Conservation (phyloP, 2,888 invertebrate species). For the Sussaba pulchella region DNA sequence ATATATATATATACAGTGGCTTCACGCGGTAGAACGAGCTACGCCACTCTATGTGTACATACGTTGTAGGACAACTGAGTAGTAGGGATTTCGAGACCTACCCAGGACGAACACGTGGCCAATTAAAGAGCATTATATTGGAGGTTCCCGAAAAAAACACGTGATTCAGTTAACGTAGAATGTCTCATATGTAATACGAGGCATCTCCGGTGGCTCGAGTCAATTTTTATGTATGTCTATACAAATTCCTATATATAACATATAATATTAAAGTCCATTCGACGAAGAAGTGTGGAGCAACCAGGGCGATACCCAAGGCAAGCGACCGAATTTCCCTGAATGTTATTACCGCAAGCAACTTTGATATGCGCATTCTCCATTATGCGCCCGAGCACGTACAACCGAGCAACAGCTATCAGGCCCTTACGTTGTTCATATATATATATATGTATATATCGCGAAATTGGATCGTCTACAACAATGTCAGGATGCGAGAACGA, state of each 20-base stretch:
- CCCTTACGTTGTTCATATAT: slow-evolving; percentile 4
- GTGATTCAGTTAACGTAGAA: too few species aligned
- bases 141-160: too few species aligned
- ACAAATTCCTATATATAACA: slow-evolving; percentile 23
- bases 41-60: too few species aligned
- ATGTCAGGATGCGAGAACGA: too few species aligned
- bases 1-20: slow-evolving; percentile 8
- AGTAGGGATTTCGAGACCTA: too few species aligned
- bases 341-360: slow-evolving; percentile 66
- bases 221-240: too few species aligned
- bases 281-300: slow-evolving; percentile 14
- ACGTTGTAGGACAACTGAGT: too few species aligned
- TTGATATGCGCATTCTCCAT: slow-evolving; percentile 61
- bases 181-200: neutral
- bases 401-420: slow-evolving; percentile 32
- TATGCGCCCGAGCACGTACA: slow-evolving; percentile 49
- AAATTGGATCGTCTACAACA: slow-evolving; percentile 44
- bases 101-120: too few species aligned
- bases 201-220: too few species aligned
- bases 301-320: neutral
- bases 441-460: slow-evolving; percentile 12
- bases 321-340: slow-evolving; percentile 52
- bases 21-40: neutral
- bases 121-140: too few species aligned
- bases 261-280: slow-evolving; percentile 27